Conservation (phyloP, 1,140 invertebrate species). For the Panagrolaimus sp. region DNA sequence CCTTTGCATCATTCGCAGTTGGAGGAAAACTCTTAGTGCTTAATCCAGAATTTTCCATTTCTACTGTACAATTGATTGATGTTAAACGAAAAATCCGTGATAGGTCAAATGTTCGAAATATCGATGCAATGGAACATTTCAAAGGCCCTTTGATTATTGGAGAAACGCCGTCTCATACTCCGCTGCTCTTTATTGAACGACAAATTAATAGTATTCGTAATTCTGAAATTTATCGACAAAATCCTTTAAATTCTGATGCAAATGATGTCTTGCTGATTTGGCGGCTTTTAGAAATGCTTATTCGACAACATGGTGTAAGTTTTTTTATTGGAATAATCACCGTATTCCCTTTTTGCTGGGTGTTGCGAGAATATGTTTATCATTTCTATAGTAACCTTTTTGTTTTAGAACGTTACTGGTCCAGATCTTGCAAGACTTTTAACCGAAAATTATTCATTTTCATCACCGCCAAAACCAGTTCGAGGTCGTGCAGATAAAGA, state of each 20-base stretch:
- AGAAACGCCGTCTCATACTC: constrained; percentile 41
- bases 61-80: constrained; percentile 33
- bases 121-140: constrained; percentile 40
- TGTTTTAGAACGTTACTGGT: constrained; percentile 48
- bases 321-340: too few species aligned
- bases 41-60: constrained; percentile 33
- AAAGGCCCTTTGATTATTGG: constrained; percentile 42
- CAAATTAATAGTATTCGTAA: constrained; percentile 36
- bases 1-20: constrained; percentile 25
- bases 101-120: constrained; percentile 17
- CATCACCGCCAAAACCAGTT: not conserved
- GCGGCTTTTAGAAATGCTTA: constrained; percentile 38
- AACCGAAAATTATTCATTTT: not conserved
- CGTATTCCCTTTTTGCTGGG: too few species aligned
- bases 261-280: constrained; percentile 51
- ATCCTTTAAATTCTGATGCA: constrained; percentile 37
- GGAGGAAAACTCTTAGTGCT: constrained; percentile 34
- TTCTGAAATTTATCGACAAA: constrained; percentile 41
- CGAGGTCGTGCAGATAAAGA: not conserved
- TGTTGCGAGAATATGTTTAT: too few species aligned
- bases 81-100: constrained; percentile 33
- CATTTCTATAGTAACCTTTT: constrained; percentile 14
- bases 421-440: constrained; percentile 44
- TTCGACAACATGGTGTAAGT: constrained; percentile 42
- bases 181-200: constrained; percentile 35